Conservation (phyloP, 2,797 vertebrate species). For the Poeciliopsis infans region DNA sequence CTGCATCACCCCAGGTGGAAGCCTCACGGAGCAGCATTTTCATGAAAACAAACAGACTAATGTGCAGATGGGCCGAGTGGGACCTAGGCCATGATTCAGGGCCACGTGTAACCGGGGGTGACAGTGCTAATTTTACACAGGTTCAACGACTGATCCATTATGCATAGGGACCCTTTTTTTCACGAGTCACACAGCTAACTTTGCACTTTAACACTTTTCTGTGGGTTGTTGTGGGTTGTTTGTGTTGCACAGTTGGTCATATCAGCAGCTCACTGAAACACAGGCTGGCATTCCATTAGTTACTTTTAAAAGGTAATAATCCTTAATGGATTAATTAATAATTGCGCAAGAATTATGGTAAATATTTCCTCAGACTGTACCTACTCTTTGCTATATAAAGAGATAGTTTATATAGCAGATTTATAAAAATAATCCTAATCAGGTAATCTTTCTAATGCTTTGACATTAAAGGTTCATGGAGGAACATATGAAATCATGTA, state of each 20-base stretch:
- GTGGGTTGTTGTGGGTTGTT: conserved; percentile 5
- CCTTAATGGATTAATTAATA: not conserved
- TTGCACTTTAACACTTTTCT: conserved; percentile 34
- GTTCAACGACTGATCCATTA: conserved; percentile 63
- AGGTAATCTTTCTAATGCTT: not conserved
- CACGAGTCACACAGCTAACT: conserved; percentile 46
- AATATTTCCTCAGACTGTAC: not conserved
- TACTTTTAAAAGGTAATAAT: conserved; percentile 1
- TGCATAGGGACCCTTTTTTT: conserved; percentile 68
- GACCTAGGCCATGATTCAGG: conserved; percentile 43
- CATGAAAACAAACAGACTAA: conserved; percentile 69
- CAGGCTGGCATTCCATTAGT: conserved; percentile 10
- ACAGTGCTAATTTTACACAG: conserved; percentile 67
- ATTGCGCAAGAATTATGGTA: not conserved
- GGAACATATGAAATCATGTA: not conserved
- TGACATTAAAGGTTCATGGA: conserved; percentile 18
- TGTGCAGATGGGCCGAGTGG: conserved; percentile 48
- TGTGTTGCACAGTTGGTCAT: conserved; percentile 10
- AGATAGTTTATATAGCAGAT: not conserved
- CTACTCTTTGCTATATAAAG: not conserved
- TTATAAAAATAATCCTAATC: not conserved
- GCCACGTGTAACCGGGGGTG: conserved; percentile 62
- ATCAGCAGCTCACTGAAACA: not conserved
- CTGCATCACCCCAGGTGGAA: conserved; percentile 31
- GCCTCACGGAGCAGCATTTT: conserved; percentile 4